A percentile compares a stretch with the other conserved stretches of the same genome.
phyloP scores from a whole-genome alignment of 2,113 vertebrate genomes.

The Heptranchias perlo region DNA sequence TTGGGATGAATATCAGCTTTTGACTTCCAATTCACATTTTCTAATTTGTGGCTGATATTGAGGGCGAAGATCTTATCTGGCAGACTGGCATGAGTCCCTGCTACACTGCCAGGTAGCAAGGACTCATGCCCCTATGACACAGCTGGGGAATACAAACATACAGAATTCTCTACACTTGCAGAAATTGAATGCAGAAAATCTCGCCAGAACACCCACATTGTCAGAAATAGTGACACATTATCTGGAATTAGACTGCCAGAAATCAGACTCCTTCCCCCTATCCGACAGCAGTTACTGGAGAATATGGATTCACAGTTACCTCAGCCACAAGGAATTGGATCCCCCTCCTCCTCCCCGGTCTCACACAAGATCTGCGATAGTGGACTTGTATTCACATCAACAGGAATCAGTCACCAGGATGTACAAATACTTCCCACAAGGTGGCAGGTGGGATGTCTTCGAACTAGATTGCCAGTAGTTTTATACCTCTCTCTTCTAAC shows the following conservation, averaged over 20 bases:
- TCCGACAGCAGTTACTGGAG: neutral
- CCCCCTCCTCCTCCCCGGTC: neutral
- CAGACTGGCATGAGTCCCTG: too few species aligned
- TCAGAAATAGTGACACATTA: neutral
- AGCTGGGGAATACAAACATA: neutral
- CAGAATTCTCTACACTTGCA: neutral
- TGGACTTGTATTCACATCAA: too few species aligned
- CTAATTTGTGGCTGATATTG: too few species aligned
- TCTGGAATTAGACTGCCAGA: neutral
- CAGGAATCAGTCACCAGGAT: slow-evolving; percentile 46
- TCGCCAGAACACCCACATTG: neutral
- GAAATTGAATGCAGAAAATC: neutral
- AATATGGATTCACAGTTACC: neutral
- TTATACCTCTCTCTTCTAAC: neutral
- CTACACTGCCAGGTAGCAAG: neutral
- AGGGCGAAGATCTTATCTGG: neutral
- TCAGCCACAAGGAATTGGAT: neutral
- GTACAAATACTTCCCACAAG: neutral
- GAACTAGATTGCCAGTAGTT: neutral
- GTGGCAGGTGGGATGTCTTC: neutral
- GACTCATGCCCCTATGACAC: neutral
- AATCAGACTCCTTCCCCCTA: neutral
- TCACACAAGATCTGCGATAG: slow-evolving; percentile 42
- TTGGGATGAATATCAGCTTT: neutral
- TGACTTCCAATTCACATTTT: neutral